Evolutionary conservation across 2,113 vertebrate species (phyloP), one percentile per base, ranked within the genome.

Genomic region (Hydropotes inermis): DNA sequence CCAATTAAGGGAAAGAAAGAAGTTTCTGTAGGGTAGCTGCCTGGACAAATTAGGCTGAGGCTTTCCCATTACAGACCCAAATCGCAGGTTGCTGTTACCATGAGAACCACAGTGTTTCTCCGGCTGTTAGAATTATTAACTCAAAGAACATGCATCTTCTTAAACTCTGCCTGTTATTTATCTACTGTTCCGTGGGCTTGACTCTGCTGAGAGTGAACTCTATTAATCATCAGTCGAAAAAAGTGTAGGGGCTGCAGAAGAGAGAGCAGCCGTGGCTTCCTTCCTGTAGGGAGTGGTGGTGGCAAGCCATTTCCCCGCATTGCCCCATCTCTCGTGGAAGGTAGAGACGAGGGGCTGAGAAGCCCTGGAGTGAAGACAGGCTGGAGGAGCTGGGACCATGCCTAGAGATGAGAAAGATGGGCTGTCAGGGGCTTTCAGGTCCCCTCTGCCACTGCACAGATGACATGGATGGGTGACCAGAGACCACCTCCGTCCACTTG

Each of bases 51-150:
- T 97, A 93, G 78, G 94, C 64, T 87, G 88, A 87, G 76, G 84
- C 92, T 91, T 97, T 97, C 97, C 96, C 98, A 98, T 98, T 97
- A 97, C 97, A 98, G 97, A 98, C 84, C 84, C 60, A 94, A 96
- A 97, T 97, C 57, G 45, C 89, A 97, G 96, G 97, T 98, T 94
- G 43, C 88, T 92, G 98, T 99, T 99, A 97, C 99, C 98, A 98
- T 99, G 98, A 99, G 98, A 99, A 99, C 98, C 96, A 91, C 95
- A 83, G 87, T 89, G 87, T 98, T 98, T 98, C 97, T 98, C 96
- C 39, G 94, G 95, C 97, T 94, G 95, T 97, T 98, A 95, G 96
- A 98, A 98, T 98, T 98, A 98, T 98, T 98, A 98, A 98, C 98
- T 98, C 96, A 58, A 96, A 96, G 97, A 98, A 45, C 97, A 97